phyloP scores from a whole-genome alignment of 2,113 vertebrate genomes.

The Muntiacus muntjak region DNA sequence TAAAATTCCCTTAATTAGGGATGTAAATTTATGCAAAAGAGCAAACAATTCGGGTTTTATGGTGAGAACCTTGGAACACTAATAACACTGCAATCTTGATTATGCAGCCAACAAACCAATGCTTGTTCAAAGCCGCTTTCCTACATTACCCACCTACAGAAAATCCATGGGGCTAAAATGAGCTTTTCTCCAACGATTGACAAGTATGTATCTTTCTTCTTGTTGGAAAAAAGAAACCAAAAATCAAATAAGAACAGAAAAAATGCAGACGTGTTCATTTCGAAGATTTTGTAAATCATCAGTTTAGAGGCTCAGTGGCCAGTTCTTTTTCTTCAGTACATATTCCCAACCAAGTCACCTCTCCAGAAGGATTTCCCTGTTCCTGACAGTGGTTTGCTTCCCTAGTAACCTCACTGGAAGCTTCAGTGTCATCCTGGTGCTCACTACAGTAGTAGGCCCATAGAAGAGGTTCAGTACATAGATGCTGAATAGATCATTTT shows the following conservation, averaged over 20 bases:
- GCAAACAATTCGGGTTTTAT: constrained; percentile 44
- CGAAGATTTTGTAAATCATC: background rate
- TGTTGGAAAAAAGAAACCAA: background rate
- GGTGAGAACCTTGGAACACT: constrained; percentile 32
- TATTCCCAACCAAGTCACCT: background rate
- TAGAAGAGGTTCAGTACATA: background rate
- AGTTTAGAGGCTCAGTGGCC: background rate
- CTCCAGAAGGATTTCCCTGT: background rate
- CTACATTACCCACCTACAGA: background rate
- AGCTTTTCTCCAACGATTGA: background rate
- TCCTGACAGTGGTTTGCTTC: background rate
- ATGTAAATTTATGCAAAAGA: constrained; percentile 67
- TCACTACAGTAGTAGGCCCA: background rate
- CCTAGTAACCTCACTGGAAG: background rate
- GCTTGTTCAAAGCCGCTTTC: constrained; percentile 19
- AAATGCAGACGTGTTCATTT: background rate
- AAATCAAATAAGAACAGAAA: background rate
- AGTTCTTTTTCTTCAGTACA: background rate
- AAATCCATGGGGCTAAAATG: background rate
- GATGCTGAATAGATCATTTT: background rate
- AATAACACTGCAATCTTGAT: constrained; percentile 40
- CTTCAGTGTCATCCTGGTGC: too few relatives aligned
- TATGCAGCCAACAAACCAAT: background rate
- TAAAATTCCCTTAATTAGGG: constrained; percentile 52
- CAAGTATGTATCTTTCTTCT: background rate